Evolutionary conservation across 2,888 invertebrate species (phyloP).

Genomic region (Papilio protenor): DNA sequence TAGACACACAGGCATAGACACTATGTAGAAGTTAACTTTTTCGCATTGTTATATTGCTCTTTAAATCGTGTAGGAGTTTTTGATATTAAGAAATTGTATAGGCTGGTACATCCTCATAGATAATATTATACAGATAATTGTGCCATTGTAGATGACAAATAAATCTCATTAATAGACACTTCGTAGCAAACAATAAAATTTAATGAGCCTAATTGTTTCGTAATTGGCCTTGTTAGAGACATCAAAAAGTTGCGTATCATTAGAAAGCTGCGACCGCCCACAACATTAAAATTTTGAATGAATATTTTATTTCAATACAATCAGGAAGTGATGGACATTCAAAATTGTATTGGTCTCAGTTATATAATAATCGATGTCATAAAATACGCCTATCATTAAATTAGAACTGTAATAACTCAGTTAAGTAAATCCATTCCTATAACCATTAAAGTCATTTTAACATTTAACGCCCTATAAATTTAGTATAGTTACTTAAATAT

Average conservation of each 20-base stretch:
- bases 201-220: not conserved
- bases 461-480: not conserved
- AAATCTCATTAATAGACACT: not conserved
- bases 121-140: not conserved
- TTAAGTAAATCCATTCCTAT: not conserved
- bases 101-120: not conserved
- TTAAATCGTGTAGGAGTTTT: not conserved
- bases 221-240: constrained; percentile 8
- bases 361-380: not conserved
- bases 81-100: not conserved
- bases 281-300: constrained; percentile 23
- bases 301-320: not conserved
- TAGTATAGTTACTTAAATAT: not conserved
- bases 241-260: constrained; percentile 43
- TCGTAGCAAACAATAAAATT: constrained; percentile 1
- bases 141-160: not conserved
- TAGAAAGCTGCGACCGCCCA: constrained; percentile 59
- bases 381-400: constrained; percentile 10
- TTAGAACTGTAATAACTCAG: not conserved
- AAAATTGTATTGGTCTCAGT: not conserved
- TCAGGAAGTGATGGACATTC: constrained; percentile 9
- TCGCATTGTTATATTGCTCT: not conserved
- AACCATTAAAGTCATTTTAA: not conserved
- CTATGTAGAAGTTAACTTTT: not conserved
- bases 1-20: not conserved